Conservation (phyloP, 2,797 vertebrate species). For the Threskiornis aethiopicus region DNA sequence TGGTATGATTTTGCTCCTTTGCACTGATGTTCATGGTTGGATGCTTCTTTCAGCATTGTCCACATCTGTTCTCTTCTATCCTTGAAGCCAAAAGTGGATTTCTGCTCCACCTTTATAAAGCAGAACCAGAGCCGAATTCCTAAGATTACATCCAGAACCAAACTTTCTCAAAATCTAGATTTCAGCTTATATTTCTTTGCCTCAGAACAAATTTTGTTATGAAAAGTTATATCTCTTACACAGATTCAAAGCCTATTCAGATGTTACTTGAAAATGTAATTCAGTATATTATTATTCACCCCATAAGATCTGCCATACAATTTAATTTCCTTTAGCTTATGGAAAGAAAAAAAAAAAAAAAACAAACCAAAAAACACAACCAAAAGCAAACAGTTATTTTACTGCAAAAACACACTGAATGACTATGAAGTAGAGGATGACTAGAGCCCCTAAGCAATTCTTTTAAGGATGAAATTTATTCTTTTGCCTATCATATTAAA, state of each 20-base stretch:
- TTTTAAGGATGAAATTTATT: background rate
- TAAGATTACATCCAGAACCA: background rate
- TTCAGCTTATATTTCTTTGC: background rate
- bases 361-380: background rate
- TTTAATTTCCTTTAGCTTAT: background rate
- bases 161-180: background rate
- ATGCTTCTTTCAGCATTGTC: background rate
- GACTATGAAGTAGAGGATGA: background rate
- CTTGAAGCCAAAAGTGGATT: background rate
- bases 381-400: background rate
- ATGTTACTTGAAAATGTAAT: background rate
- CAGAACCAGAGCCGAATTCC: background rate
- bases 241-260: background rate
- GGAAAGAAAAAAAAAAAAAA: background rate
- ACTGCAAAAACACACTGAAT: background rate
- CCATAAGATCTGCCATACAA: background rate
- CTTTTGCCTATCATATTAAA: background rate
- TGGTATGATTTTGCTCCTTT: background rate
- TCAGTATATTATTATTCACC: background rate
- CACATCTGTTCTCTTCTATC: background rate
- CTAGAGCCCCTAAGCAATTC: background rate
- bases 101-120: background rate
- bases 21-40: background rate
- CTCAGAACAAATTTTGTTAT: background rate
- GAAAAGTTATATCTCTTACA: background rate